These are phyloP conservation scores for Xestia xanthographa DNA, from an alignment of 2,888 invertebrate species.

Conservation along the genomic window DNA sequence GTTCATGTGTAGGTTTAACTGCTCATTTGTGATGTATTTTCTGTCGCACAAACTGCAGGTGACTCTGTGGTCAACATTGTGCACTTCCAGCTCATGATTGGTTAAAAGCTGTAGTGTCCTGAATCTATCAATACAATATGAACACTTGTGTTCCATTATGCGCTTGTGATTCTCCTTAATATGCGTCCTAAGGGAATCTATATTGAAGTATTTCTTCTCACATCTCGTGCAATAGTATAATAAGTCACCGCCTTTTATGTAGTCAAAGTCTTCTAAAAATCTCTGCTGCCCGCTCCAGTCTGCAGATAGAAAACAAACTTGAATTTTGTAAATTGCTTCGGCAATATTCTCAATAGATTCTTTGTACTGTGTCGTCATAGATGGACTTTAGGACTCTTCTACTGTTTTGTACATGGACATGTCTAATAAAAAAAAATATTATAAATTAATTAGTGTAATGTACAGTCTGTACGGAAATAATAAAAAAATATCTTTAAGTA, in stretches of 20 bases:
- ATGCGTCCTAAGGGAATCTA: conserved; percentile 72
- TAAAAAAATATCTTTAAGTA: too few species aligned
- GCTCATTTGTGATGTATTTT: conserved; percentile 76
- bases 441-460: too few species aligned
- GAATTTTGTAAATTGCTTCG: conserved; percentile 34
- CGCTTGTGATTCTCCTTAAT: conserved; percentile 74
- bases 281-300: conserved; percentile 67
- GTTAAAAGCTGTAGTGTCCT: conserved; percentile 74
- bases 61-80: conserved; percentile 79
- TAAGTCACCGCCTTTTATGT: conserved; percentile 69
- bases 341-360: not conserved
- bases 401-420: too few species aligned
- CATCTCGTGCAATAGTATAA: conserved; percentile 75
- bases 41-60: conserved; percentile 82
- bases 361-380: too few species aligned
- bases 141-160: conserved; percentile 71
- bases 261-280: conserved; percentile 75
- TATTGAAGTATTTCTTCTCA: conserved; percentile 74
- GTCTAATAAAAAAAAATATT: too few species aligned
- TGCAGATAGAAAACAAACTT: conserved; percentile 76
- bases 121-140: conserved; percentile 75
- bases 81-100: conserved; percentile 78
- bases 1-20: conserved; percentile 77
- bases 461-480: too few species aligned
- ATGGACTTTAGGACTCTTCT: too few species aligned